Base-by-base conservation (phyloP, 2,797 vertebrate species). In the Alcedo atthis region DNA sequence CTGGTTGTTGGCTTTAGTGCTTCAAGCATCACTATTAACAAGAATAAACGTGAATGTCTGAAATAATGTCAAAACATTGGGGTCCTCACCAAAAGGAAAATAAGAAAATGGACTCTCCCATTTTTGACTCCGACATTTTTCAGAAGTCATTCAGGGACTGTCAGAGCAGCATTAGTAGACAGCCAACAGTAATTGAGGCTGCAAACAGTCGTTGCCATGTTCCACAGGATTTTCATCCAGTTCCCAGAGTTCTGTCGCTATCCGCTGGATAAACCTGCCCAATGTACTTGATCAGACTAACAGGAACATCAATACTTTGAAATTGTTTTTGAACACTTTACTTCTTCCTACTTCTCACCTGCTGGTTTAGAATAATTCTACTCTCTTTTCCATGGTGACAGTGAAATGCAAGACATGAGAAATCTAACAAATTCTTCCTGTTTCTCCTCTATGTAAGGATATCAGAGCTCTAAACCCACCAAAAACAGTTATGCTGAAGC, bases 261-360 rank as follows among this genome's bases (percentile, higher is more conserved):
- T 13, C 42, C 49, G 42, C 40, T 64, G 10, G 26, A 19, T 32
- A 82, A 75, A 79, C 11, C 20, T 68, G 30, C 8, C 45, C 0
- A 0, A 35, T 25, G 42, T 22, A 75, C 73, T 78, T 57, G 37
- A 71, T 61, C n/a, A 46, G 67, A 70, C 61, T 75, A 85, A 91
- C 49, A 62, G n/a, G 42, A 89, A 79, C 37, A 81, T 74, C 83
- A 89, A 85, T 77, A 92, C 61, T 87, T 80, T 15, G 21, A 87
- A 81, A 87, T 40, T 55, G 66, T 14, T 92, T 87, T 48, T 88
- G 53, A 89, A 78, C n/a, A 66, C 64, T 74, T 81, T 10, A 43
- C 57, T 74, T 53, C 75, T 71, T 78, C 74, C 57, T 69, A 83
- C 37, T 93, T 93, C 76, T 84, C 57, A 68, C 73, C 69, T 53